Conservation (phyloP, 2,797 vertebrate genomes). For the Acanthopagrus latus region DNA sequence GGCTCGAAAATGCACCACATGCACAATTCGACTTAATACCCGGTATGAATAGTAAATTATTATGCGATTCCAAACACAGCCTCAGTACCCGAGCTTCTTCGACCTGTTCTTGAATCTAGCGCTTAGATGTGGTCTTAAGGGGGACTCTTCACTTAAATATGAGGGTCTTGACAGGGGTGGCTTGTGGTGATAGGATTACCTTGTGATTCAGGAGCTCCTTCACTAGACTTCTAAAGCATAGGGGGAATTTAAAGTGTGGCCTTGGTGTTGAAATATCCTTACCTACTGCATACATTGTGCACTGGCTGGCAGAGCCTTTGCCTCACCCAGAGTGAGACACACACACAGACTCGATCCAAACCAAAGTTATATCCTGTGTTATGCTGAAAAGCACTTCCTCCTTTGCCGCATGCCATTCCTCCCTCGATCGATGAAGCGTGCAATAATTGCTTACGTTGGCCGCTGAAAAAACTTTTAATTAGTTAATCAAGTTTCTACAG, state of each 20-base stretch:
- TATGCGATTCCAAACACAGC: no score
- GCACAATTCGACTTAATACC: no score
- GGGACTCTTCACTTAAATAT: conserved; percentile 10
- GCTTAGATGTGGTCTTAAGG: conserved; percentile 14
- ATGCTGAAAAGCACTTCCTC: background rate
- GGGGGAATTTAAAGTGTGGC: conserved; percentile 4
- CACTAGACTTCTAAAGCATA: conserved; percentile 8
- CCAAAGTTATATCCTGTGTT: background rate
- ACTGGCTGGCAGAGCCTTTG: conserved; percentile 19
- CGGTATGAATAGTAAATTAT: no score
- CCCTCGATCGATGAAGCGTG: background rate
- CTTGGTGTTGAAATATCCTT: background rate
- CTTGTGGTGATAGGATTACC: conserved; percentile 9
- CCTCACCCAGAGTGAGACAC: conserved; percentile 1
- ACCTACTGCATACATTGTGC: conserved; percentile 24
- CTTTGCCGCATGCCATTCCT: background rate
- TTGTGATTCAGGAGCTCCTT: conserved; percentile 8
- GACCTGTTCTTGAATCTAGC: background rate
- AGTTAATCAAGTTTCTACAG: conserved; percentile 34
- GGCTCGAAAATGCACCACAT: no score
- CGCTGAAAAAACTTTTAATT: conserved; percentile 28
- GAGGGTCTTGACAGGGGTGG: conserved; percentile 10
- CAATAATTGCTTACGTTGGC: background rate
- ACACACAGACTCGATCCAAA: background rate
- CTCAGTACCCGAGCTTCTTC: background rate